A percentile compares a stretch with the other conserved stretches of the same genome.
Evolutionary conservation across 2,888 invertebrate species (phyloP).

Genomic region (Entomobrya proxima): DNA sequence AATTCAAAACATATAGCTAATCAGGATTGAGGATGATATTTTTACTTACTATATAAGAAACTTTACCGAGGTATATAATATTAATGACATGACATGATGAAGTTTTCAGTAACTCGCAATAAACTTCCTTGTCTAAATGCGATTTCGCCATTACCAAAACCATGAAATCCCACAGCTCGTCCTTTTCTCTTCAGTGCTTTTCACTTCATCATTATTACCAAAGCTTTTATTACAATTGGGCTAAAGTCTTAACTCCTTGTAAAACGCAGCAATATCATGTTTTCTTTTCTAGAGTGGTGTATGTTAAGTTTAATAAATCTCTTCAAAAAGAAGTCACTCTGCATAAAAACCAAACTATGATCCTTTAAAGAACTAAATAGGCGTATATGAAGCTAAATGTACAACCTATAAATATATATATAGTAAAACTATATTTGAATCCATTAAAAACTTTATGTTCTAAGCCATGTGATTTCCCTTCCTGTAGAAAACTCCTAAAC

Average conservation of each 20-base stretch:
- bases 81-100: too few relatives aligned
- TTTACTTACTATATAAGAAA: too few relatives aligned
- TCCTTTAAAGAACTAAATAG: neutral
- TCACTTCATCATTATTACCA: conserved; percentile 29
- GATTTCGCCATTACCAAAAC: conserved; percentile 9
- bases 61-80: too few relatives aligned
- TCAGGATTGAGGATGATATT: too few relatives aligned
- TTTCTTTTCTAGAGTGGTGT: neutral
- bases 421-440: neutral
- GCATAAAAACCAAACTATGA: neutral
- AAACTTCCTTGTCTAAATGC: too few relatives aligned
- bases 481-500: conserved; percentile 6
- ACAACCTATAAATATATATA: too few relatives aligned
- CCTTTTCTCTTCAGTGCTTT: neutral
- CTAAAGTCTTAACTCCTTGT: conserved; percentile 20
- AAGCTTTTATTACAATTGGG: conserved; percentile 40
- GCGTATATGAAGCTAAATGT: neutral
- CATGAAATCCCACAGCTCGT: neutral
- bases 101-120: too few relatives aligned
- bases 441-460: conserved; percentile 23
- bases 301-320: neutral
- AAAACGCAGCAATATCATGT: conserved; percentile 32
- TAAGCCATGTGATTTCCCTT: conserved; percentile 32
- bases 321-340: conserved; percentile 5
- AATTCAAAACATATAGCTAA: too few relatives aligned